Evolutionary conservation across 1,140 invertebrate species (phyloP).

Genomic region (Aphelenchoides fujianensis): DNA sequence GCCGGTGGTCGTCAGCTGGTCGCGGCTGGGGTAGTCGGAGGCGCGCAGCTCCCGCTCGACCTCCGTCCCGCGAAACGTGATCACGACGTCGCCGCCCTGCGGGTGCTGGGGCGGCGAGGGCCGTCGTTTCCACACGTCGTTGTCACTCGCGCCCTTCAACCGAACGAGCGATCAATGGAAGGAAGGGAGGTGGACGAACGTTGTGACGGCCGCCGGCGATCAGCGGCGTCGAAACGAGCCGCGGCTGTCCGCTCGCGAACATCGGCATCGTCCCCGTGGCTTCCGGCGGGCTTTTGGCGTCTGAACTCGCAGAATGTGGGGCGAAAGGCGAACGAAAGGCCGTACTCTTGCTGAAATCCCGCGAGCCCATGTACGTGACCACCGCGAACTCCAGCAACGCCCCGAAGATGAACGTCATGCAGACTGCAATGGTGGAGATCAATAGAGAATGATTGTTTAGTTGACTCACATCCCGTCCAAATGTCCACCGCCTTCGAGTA

Average conservation of each 20-base stretch:
- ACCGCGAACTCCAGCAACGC: constrained; percentile 90
- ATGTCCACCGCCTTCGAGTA: constrained; percentile 75
- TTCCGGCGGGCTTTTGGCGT: background rate
- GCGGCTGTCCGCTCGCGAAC: background rate
- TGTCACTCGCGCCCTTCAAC: background rate
- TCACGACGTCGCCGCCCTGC: constrained; percentile 10
- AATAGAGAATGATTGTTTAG: no score
- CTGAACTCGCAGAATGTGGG: no score
- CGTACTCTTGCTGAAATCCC: constrained; percentile 58
- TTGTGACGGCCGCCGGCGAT: background rate
- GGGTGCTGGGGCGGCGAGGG: background rate
- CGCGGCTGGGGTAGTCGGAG: constrained; percentile 7
- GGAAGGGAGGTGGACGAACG: background rate
- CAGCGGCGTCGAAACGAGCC: background rate
- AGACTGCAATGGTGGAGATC: no score
- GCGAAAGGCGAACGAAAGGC: no score
- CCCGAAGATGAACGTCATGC: constrained; percentile 91
- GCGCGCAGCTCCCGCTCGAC: constrained; percentile 30
- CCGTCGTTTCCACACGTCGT: constrained; percentile 36
- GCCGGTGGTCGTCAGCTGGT: background rate
- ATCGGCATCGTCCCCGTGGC: background rate
- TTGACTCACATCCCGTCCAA: constrained; percentile 55
- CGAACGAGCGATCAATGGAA: no score
- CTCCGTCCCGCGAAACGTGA: constrained; percentile 39
- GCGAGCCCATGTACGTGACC: constrained; percentile 83